Conservation (phyloP, 2,888 invertebrate genomes). For the Cephalotes varians region DNA sequence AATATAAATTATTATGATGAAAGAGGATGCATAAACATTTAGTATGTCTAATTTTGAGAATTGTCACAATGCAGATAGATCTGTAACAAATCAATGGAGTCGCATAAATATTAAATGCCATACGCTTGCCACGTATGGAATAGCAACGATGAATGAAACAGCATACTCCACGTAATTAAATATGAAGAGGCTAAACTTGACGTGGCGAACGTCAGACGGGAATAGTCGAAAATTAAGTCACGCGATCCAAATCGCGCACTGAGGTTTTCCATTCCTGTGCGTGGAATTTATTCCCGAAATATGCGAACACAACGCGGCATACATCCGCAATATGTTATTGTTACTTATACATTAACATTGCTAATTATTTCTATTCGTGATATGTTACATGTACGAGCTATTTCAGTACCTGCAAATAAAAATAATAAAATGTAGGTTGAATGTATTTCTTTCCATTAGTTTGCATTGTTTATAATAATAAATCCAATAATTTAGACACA, state of each 20-base stretch:
- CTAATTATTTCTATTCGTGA: not conserved
- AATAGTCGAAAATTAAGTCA: slow-evolving; percentile 49
- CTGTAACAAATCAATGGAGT: not conserved
- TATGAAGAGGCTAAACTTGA: slow-evolving; percentile 23
- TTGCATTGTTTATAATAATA: not conserved
- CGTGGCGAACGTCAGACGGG: not conserved
- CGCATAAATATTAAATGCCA: slow-evolving; percentile 22
- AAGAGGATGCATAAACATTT: not conserved
- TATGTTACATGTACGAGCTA: not conserved
- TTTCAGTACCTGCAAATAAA: not conserved
- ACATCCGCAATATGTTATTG: slow-evolving; percentile 2
- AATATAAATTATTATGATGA: not conserved
- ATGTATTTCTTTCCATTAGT: not conserved
- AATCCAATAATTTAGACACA: too few relatives aligned
- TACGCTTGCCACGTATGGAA: not conserved
- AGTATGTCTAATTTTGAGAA: not conserved
- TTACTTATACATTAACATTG: slow-evolving; percentile 7
- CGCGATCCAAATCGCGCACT: slow-evolving; percentile 13
- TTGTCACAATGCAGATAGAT: not conserved
- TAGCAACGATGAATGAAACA: slow-evolving; percentile 18
- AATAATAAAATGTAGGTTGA: not conserved
- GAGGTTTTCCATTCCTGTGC: slow-evolving; percentile 20
- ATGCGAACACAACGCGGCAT: not conserved
- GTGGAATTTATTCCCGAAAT: slow-evolving; percentile 37
- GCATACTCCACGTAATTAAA: slow-evolving; percentile 28